These are phyloP conservation scores for Carapus acus DNA, from an alignment of 2,797 vertebrate species.

Conservation along the genomic window DNA sequence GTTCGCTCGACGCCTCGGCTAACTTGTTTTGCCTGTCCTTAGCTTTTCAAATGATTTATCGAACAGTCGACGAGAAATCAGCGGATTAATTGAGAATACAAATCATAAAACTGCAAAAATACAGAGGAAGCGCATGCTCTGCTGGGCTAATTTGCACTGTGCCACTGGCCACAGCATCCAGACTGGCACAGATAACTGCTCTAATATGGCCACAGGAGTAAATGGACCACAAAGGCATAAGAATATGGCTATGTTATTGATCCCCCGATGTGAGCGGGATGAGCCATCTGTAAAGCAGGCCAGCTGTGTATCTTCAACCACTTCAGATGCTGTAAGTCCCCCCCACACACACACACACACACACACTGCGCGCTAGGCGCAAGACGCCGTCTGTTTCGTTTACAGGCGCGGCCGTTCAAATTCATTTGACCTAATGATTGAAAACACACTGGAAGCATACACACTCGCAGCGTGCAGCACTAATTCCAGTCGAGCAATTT, in stretches of 20 bases:
- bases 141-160: conserved; percentile 15
- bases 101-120: conserved; percentile 11
- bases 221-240: conserved; percentile 37
- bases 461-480: conserved; percentile 50
- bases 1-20: conserved; percentile 7
- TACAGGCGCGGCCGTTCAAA: conserved; percentile 38
- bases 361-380: conserved; percentile 2
- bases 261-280: conserved; percentile 26
- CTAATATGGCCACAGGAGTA: conserved; percentile 34
- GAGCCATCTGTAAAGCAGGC: conserved; percentile 27
- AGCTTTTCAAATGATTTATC: neutral
- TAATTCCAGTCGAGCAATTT: conserved; percentile 67
- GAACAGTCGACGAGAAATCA: neutral
- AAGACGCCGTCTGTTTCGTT: conserved; percentile 23
- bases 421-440: conserved; percentile 61
- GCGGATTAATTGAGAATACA: conserved; percentile 7
- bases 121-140: conserved; percentile 5
- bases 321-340: conserved; percentile 17
- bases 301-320: conserved; percentile 20
- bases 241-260: conserved; percentile 33
- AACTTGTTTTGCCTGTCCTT: neutral
- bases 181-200: conserved; percentile 35
- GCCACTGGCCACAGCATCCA: conserved; percentile 22
- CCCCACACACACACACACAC: too few species aligned
- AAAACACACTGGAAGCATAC: conserved; percentile 52